Evolutionary conservation across 2,797 vertebrate genomes (phyloP), one percentile per base, ranked within the genome.

Genomic region (Labeo calbasu): DNA sequence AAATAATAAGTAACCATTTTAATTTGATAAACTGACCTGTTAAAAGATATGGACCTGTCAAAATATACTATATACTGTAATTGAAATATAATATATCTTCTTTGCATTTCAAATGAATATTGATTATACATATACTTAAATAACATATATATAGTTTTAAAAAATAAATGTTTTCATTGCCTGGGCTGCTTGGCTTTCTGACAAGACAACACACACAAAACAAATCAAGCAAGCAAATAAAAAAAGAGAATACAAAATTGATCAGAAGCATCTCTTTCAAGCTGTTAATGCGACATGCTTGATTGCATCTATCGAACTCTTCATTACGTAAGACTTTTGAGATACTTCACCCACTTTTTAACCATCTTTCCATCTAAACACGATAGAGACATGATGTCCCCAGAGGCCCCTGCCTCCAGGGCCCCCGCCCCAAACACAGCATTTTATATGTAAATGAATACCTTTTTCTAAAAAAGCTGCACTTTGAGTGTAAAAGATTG

Each of bases 381-480:
- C 48, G 68, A 77, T 36, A 83, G 63, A 77, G 63, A 77, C 51
- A 40, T 13, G 9, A 43, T 12, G 77, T 78, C 71, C 87, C 73
- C 75, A 53, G 36, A 66, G 81, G 79, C 79, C 70, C 10, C n/a
- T 21, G 77, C 88, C 90, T 84, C 86, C 69, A 81, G 90, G 91
- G 76, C 83, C 82, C 77, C 25, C 69, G 69, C 87, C 53, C 48
- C 87, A 88, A 89, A 81, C 68, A 77, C 55, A 77, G 82, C 87
- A 85, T 90, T 81, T 86, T 81, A 87, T 91, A 92, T 92, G 91
- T 87, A 92, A 92, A 94, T 92, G 46, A 93, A 91, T 68, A 77
- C 46, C 77, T 83, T 90, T 88, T 87, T 88, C 87, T 84, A 87
- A 87, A 88, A 87, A 89, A 87, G 79, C 86, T 86, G 87, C 88